Evolutionary conservation across 2,797 vertebrate genomes (phyloP).

Genomic region (Catharus ustulatus): DNA sequence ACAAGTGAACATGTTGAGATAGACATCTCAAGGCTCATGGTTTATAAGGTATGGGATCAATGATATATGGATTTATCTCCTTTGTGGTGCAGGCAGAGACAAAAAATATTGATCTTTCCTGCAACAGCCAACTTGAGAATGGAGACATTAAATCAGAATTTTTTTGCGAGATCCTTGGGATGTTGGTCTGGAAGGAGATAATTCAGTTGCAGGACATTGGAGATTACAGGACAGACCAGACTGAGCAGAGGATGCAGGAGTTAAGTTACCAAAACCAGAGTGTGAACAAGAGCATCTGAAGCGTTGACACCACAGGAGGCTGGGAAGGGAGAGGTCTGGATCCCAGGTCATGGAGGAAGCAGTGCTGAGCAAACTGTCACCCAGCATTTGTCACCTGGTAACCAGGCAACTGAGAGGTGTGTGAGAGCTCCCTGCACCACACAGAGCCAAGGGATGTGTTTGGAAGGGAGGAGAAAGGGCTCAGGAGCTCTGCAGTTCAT

Average conservation of each 20-base stretch:
- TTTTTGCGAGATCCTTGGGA: background rate
- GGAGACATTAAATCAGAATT: background rate
- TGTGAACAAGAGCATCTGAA: constrained; percentile 9
- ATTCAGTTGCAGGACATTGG: background rate
- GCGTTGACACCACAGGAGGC: background rate
- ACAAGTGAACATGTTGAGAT: background rate
- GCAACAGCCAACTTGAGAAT: background rate
- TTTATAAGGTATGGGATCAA: background rate
- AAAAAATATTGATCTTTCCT: background rate
- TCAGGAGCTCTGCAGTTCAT: constrained; percentile 34
- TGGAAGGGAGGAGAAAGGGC: constrained; percentile 23
- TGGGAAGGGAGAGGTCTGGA: background rate
- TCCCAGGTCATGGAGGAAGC: background rate
- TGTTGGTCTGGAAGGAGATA: background rate
- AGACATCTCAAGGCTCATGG: background rate
- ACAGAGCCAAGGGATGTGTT: constrained; percentile 22
- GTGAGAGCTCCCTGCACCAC: constrained; percentile 38
- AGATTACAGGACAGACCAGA: background rate
- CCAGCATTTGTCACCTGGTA: constrained; percentile 62
- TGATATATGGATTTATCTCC: background rate
- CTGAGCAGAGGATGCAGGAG: background rate
- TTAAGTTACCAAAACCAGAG: background rate
- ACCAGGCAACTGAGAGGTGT: constrained; percentile 73
- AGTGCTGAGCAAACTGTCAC: constrained; percentile 37
- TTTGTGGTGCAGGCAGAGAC: background rate